Percentiles rank a stretch among this genome's conserved stretches.
Conservation (phyloP, 2,113 vertebrate genomes). For the Melanotaenia duboulayi region DNA sequence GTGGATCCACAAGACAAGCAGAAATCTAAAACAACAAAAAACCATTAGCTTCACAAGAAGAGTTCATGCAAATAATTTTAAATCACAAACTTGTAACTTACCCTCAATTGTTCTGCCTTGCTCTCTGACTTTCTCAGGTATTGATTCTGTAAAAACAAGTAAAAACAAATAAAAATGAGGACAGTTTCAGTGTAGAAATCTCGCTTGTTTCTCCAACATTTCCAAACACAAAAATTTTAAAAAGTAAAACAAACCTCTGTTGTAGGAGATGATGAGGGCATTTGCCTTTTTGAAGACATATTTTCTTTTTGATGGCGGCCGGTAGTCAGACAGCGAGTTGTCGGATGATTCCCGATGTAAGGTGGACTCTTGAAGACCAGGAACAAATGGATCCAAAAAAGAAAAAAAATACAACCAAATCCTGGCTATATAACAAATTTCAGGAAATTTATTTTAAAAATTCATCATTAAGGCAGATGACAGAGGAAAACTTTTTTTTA, state of each 20-base stretch:
- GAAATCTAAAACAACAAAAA: conserved; percentile 79
- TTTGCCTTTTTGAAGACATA: conserved; percentile 60
- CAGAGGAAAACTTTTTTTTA: no score
- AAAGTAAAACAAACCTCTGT: conserved; percentile 64
- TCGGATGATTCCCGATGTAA: conserved; percentile 43
- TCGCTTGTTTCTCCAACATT: no score
- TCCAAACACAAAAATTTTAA: neutral
- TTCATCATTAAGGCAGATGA: no score
- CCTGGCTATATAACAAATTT: neutral
- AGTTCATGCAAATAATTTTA: neutral
- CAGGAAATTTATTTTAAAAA: conserved; percentile 12
- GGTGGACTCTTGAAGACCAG: conserved; percentile 13
- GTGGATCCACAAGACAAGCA: conserved; percentile 89
- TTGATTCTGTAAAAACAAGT: conserved; percentile 80
- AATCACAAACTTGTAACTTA: conserved; percentile 51
- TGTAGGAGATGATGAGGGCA: neutral
- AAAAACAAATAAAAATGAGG: conserved; percentile 14
- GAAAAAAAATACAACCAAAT: neutral
- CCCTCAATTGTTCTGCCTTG: conserved; percentile 86
- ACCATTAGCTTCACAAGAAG: neutral
- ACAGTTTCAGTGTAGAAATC: neutral
- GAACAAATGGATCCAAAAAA: neutral
- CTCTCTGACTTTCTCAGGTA: conserved; percentile 78
- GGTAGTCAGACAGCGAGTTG: conserved; percentile 65
- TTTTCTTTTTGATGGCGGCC: conserved; percentile 82